Evolutionary conservation across 2,888 invertebrate genomes (phyloP), one percentile per base, ranked within the genome.

Genomic region (Sarcophaga variegata): DNA sequence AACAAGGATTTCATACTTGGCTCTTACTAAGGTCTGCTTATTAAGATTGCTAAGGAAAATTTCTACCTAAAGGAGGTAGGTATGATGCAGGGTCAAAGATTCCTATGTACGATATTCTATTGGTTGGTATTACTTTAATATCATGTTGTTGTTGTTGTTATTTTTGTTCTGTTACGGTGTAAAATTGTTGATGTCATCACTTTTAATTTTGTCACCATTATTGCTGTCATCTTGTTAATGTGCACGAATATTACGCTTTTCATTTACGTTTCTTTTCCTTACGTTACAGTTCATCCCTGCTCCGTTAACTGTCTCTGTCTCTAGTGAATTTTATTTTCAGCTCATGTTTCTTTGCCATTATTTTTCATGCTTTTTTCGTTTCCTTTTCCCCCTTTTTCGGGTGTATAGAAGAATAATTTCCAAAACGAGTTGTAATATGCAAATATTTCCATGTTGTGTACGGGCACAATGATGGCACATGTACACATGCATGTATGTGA

Each of bases 201-300:
- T 75, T 66, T 70, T 90, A 90, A 89, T 89, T 89, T 90, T 91
- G 89, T 89, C 89, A 89, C 82, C 87, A 87, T 69, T 79, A 69
- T 70, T 45, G 69, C 87, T 85, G 79, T 74, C 25, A 79, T 72
- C 49, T 25, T 81, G 60, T 60, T 37, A 47, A 75, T 81, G 63
- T 62, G n/a, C 37, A 37, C 8, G 37, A 37, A 10, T 79, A 20
- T 75, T 72, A 64, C 63, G 54, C 4, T 54, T 54, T 54, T 54
- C 54, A 17, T 66, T 37, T 22, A 37, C 62, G 25, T 27, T 64
- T 20, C 20, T 83, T 60, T 54, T 54, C 17, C 17, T 54, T 17
- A 54, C 54, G 54, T 17, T 54, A 4, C 17, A 17, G 12, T 54
- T 54, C 17, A 12, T 54, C 3, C 2, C 54, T 14, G 14, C 5